Base-by-base conservation (phyloP, 92 coral and sea anemone species). In the Chrysogorgia sp. region DNA sequence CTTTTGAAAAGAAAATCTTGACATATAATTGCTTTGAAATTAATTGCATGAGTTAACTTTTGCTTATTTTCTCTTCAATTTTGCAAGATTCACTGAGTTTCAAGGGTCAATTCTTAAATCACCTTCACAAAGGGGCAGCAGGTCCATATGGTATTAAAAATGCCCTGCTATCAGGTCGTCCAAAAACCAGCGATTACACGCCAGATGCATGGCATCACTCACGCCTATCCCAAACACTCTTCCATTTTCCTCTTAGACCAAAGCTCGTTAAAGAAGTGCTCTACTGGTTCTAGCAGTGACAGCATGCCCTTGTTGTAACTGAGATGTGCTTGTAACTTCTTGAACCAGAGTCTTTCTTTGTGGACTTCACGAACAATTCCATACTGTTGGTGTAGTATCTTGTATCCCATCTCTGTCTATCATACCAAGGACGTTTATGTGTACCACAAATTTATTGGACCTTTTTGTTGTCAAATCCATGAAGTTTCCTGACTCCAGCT, bases 361-460 rank as follows among this genome's bases (percentile, higher is more conserved):
- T 64, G 35, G 26, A 79, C 77, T 52, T 63, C 76, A n/a, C 64
- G 67, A 55, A 63, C 83, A 65, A 53, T 66, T 21, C 57, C 20
- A 22, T 68, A 74, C 62, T 34, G 34, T 20, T 49, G 45, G 62
- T 79, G 77, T 47, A 17, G 64, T 32, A 40, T 79, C 75, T 26
- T 79, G 83, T 1, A 79, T 10, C 29, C 83, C 31, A 47, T 47
- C 45, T 40, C 77, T 40, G 83, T 79, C 83, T 62, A 79, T 43
- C 63, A 40, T 49, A 21, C 83, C 83, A 23, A 79, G 43, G 19
- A 77, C 83, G n/a, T 34, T 9, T 23, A 79, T 65, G 9, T 63
- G 63, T 35, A 63, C 83, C 13, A 40, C 34, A 63, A 62, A 40
- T 35, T 0, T 64, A 17, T 48, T 7, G 14, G 67, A 20, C 41